Percentiles rank a stretch among this genome's conserved stretches.
phyloP scores from a whole-genome alignment of 2,797 vertebrate genomes.

The Periparus ater region DNA sequence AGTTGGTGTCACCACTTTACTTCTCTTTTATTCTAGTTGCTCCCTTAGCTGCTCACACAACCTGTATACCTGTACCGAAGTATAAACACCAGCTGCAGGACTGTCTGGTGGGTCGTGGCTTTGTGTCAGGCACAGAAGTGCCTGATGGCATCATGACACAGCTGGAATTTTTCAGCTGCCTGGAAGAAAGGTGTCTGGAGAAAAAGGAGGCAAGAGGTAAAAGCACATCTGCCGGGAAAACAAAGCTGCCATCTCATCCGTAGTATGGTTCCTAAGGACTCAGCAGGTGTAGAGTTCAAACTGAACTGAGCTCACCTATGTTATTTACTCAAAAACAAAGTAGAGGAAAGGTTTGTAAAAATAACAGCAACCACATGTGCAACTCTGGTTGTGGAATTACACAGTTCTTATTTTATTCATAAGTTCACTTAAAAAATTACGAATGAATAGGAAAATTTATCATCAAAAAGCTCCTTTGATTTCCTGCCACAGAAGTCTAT shows the following conservation, averaged over 20 bases:
- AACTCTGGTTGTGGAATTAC: not conserved
- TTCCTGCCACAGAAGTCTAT: rapidly evolving
- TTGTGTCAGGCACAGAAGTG: not conserved
- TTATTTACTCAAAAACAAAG: not conserved
- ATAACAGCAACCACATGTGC: not conserved
- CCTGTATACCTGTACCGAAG: not conserved
- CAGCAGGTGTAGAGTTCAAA: not conserved
- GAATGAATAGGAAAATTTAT: not conserved
- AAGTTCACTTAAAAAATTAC: not conserved
- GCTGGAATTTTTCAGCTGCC: not conserved
- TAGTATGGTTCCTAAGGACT: not conserved
- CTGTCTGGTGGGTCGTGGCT: not conserved
- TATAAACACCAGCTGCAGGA: not conserved
- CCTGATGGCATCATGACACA: not conserved
- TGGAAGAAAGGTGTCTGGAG: not conserved
- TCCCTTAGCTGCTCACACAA: not conserved
- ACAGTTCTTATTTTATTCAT: not conserved
- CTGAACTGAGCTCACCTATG: rapidly evolving
- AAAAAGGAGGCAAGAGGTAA: not conserved
- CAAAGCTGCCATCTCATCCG: not conserved
- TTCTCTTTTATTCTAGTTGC: not conserved
- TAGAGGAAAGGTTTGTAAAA: not conserved
- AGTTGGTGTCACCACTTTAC: not conserved
- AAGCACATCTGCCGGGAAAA: not conserved
- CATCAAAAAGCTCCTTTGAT: not conserved